Conservation (phyloP, 2,888 invertebrate species). For the Troglohyphantes excavatus region DNA sequence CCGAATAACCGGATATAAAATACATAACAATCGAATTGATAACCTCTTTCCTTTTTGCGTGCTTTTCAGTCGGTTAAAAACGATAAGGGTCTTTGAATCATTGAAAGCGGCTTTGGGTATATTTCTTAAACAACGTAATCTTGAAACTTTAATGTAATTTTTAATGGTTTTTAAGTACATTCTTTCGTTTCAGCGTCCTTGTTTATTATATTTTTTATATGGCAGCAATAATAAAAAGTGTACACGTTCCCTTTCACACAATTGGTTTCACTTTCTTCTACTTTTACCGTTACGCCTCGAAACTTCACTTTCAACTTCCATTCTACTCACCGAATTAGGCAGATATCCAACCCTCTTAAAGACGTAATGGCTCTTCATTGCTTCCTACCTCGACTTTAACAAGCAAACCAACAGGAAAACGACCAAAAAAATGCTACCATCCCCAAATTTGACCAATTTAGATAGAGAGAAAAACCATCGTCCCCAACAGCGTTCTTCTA, state of each 20-base stretch:
- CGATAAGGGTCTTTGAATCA: no score
- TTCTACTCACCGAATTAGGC: conserved; percentile 22
- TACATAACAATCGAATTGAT: no score
- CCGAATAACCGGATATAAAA: no score
- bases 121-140: no score
- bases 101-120: no score
- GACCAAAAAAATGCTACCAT: neutral
- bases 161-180: no score
- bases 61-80: no score
- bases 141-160: no score
- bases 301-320: conserved; percentile 18
- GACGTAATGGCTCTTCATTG: conserved; percentile 29
- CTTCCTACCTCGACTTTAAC: conserved; percentile 9
- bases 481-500: neutral
- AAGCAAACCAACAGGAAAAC: conserved; percentile 19
- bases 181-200: no score
- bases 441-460: conserved; percentile 54
- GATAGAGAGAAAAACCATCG: conserved; percentile 11
- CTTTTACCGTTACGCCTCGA: neutral
- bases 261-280: neutral
- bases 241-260: neutral
- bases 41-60: no score
- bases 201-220: no score
- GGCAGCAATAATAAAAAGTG: no score
- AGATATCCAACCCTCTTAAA: neutral